Conservation (phyloP, 2,888 invertebrate genomes). For the Dynastes maya region DNA sequence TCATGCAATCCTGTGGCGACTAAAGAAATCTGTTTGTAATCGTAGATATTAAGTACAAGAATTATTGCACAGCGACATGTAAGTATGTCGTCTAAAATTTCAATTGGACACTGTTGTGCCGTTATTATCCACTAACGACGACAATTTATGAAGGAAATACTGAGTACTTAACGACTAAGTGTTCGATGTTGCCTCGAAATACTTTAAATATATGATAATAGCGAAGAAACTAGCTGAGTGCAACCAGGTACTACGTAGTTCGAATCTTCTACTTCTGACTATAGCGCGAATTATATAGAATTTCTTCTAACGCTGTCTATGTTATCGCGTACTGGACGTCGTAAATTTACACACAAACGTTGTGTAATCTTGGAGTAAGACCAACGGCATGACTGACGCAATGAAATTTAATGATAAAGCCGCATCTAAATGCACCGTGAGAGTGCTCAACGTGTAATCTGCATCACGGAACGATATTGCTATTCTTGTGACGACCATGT, state of each 20-base stretch:
- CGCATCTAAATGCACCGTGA: constrained; percentile 62
- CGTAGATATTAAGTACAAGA: background rate
- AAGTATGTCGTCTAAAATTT: constrained; percentile 23
- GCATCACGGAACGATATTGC: constrained; percentile 47
- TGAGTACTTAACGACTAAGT: constrained; percentile 35
- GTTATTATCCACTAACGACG: constrained; percentile 15
- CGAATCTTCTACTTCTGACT: constrained; percentile 19
- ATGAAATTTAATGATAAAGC: constrained; percentile 48
- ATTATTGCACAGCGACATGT: constrained; percentile 9
- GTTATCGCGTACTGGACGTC: constrained; percentile 22
- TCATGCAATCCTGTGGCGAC: constrained; percentile 9
- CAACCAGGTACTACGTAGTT: constrained; percentile 24
- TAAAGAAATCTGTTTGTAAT: background rate
- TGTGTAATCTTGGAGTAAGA: constrained; percentile 39
- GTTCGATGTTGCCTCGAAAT: constrained; percentile 15
- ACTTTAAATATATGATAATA: constrained; percentile 40
- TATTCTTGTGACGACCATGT: constrained; percentile 24
- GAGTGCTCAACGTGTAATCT: constrained; percentile 63
- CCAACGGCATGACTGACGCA: constrained; percentile 45
- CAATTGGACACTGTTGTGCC: constrained; percentile 25
- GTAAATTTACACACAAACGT: constrained; percentile 35
- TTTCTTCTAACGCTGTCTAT: constrained; percentile 33
- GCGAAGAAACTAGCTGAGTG: constrained; percentile 30
- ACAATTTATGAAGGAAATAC: constrained; percentile 30
- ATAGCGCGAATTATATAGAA: constrained; percentile 35